Evolutionary conservation across 1,140 invertebrate species (phyloP).

Genomic region (Saccostrea glomerata): DNA sequence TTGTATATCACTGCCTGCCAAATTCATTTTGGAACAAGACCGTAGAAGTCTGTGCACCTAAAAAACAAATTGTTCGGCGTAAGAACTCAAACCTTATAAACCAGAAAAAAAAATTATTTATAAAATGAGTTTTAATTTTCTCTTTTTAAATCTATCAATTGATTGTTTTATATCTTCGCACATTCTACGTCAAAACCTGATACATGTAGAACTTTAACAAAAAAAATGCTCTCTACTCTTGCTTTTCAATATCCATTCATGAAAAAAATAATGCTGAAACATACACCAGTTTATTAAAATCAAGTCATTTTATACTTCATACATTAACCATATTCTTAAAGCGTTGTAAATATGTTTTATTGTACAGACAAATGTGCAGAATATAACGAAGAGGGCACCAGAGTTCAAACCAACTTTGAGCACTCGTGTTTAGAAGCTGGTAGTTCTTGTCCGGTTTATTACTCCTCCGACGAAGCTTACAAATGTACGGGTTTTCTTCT

Average conservation of each 20-base stretch:
- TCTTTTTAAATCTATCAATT: too few species aligned
- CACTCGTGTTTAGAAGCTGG: background rate
- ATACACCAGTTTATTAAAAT: too few species aligned
- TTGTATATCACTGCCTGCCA: background rate
- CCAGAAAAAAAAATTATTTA: background rate
- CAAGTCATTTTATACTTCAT: too few species aligned
- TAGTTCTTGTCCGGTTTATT: background rate
- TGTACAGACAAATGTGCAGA: background rate
- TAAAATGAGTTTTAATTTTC: too few species aligned
- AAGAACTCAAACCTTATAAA: background rate
- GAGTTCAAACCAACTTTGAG: background rate
- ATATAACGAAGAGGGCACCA: background rate
- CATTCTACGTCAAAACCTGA: too few species aligned
- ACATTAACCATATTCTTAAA: too few species aligned
- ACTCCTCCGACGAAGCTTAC: background rate
- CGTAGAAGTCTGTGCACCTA: background rate
- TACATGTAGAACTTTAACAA: too few species aligned
- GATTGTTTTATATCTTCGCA: too few species aligned
- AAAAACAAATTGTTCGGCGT: background rate
- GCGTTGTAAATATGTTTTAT: too few species aligned
- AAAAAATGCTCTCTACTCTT: too few species aligned
- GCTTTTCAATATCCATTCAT: too few species aligned
- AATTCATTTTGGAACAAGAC: conserved; percentile 13
- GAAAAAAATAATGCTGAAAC: too few species aligned
- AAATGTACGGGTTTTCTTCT: background rate